These are phyloP conservation scores for Cardinalis cardinalis DNA, from an alignment of 2,113 vertebrate genomes.

Conservation along the genomic window DNA sequence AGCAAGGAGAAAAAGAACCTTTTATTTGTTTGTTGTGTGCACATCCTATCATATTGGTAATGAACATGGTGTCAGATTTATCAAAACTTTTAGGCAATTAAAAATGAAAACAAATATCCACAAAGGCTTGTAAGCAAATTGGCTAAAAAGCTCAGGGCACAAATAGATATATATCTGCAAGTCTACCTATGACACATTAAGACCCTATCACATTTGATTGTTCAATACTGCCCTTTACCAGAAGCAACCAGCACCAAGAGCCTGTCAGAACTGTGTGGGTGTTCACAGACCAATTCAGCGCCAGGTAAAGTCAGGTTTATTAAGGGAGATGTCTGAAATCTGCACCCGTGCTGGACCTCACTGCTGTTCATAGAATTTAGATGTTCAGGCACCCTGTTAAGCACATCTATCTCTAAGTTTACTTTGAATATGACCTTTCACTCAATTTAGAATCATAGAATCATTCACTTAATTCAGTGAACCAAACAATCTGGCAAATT, in stretches of 20 bases:
- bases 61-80: neutral
- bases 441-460: neutral
- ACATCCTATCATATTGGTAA: neutral
- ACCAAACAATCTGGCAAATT: neutral
- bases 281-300: neutral
- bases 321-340: neutral
- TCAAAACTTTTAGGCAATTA: neutral
- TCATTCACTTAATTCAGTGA: neutral
- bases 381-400: neutral
- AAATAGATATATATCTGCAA: neutral
- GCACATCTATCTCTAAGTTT: neutral
- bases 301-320: neutral
- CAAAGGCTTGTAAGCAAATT: neutral
- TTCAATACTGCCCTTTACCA: neutral
- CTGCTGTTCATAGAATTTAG: neutral
- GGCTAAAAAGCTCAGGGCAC: neutral
- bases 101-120: neutral
- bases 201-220: neutral
- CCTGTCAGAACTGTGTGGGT: neutral
- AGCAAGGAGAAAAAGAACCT: neutral
- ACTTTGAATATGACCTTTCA: neutral
- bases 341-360: neutral
- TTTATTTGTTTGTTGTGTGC: neutral
- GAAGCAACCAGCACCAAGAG: neutral
- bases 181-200: neutral